phyloP scores from a whole-genome alignment of 2,113 vertebrate species.

The Nematolebias whitei region DNA sequence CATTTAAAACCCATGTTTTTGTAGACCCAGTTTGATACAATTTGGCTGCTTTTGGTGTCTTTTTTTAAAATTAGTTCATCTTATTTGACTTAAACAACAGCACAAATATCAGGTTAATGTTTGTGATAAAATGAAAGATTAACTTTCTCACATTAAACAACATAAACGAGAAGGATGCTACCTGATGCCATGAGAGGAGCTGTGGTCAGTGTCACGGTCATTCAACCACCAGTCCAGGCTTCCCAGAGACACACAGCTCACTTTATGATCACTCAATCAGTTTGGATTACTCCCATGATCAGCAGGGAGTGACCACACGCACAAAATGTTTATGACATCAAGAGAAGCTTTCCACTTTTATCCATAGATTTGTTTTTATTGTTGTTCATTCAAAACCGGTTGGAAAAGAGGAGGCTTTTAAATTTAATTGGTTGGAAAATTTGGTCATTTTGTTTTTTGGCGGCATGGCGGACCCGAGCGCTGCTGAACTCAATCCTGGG shows the following conservation, averaged over 20 bases:
- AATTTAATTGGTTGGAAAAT: conserved; percentile 84
- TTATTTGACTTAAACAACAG: too few relatives aligned
- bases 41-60: too few relatives aligned
- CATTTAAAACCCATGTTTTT: too few relatives aligned
- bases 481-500: conserved; percentile 63
- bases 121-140: conserved; percentile 37
- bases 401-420: conserved; percentile 59
- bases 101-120: conserved; percentile 9
- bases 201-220: conserved; percentile 52
- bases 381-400: conserved; percentile 48
- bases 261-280: conserved; percentile 64
- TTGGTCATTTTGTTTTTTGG: conserved; percentile 70
- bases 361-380: conserved; percentile 55
- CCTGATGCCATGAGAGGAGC: conserved; percentile 29
- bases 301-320: conserved; percentile 59
- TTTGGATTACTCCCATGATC: conserved; percentile 38
- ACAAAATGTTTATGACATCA: conserved; percentile 77
- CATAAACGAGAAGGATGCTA: conserved; percentile 18
- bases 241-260: conserved; percentile 35
- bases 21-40: too few relatives aligned
- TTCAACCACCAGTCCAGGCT: conserved; percentile 50
- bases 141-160: conserved; percentile 16
- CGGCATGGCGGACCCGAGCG: conserved; percentile 44
- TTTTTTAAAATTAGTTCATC: too few relatives aligned
- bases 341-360: conserved; percentile 49